Evolutionary conservation across 2,888 invertebrate genomes (phyloP), one percentile per base, ranked within the genome.

Genomic region (Tachina grossa): DNA sequence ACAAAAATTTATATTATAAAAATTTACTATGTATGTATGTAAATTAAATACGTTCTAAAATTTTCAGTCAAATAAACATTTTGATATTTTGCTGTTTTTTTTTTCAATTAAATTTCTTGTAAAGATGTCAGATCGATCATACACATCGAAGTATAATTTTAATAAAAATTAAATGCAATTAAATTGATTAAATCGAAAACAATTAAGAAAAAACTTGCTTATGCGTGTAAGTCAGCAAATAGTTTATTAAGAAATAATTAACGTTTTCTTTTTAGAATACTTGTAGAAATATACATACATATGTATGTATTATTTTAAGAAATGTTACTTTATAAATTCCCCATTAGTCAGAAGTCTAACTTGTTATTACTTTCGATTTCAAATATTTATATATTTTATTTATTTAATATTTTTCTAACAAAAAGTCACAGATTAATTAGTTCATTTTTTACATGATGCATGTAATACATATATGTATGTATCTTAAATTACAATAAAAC

Each of bases 221-320:
- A 61, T 49, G 41, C 22, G 22, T 75, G 39, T 63, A 53, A 43
- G 19, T 19, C 19, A 39, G 19, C 31, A 31, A 31, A 31, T 5
- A 19, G 31, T 19, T 49, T 11, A 72, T 72, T 72, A 59, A 61
- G 49, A 53, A 45, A 65, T 45, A 22, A 22, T 47, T 22, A 63
- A 63, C 61, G 1, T 22, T 45, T 47, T 14, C 13, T 65, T 65
- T 16, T 10, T 55, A 31, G 14, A 61, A 47, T n/a, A 11, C 45
- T 49, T 49, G 22, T n/a, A 65, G 5, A 31, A 31, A 31, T 31
- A 45, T 47, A 31, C 11, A 45, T 2, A 9, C 9, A 39, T 68
- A 39, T 2, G 0, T 66, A 49, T n/a, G 49, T 31, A 31, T 31
- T 31, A 31, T 31, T 31, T 31, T 31, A 31, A 31, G 31, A 31